These are phyloP conservation scores for Hydrophis major DNA, from an alignment of 2,797 vertebrate genomes.

Conservation along the genomic window DNA sequence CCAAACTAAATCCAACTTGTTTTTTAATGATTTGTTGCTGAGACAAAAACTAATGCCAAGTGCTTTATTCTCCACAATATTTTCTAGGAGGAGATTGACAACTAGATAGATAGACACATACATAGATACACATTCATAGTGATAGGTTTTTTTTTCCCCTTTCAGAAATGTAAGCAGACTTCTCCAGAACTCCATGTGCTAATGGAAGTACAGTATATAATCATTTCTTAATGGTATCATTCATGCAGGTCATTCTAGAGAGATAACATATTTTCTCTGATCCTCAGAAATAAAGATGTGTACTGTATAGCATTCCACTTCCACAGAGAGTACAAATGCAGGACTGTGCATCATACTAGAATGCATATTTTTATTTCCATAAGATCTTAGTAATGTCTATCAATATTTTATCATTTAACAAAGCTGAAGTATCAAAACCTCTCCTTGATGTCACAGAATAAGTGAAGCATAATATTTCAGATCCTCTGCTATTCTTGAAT, in stretches of 20 bases:
- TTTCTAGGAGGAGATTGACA: background rate
- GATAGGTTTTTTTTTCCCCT: background rate
- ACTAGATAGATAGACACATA: background rate
- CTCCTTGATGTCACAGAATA: constrained; percentile 14
- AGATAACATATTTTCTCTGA: background rate
- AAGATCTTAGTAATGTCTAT: constrained; percentile 1
- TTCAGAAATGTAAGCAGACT: background rate
- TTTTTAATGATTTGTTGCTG: background rate
- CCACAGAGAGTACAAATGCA: background rate
- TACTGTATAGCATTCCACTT: background rate
- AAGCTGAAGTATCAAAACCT: constrained; percentile 3
- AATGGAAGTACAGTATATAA: constrained; percentile 26
- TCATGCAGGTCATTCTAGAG: constrained; percentile 17
- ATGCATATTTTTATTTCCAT: constrained; percentile 8
- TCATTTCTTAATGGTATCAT: constrained; percentile 19
- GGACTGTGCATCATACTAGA: background rate
- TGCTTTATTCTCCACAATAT: background rate
- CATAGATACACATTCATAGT: background rate
- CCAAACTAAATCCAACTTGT: background rate
- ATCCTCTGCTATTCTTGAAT: background rate
- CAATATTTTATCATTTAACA: constrained; percentile 33
- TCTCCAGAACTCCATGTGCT: constrained; percentile 13
- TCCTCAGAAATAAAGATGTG: constrained; percentile 19
- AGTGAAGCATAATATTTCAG: background rate
- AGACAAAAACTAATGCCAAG: background rate